Evolutionary conservation across 2,797 vertebrate genomes (phyloP), one percentile per base, ranked within the genome.

Genomic region (Ctenopoma multispine): DNA sequence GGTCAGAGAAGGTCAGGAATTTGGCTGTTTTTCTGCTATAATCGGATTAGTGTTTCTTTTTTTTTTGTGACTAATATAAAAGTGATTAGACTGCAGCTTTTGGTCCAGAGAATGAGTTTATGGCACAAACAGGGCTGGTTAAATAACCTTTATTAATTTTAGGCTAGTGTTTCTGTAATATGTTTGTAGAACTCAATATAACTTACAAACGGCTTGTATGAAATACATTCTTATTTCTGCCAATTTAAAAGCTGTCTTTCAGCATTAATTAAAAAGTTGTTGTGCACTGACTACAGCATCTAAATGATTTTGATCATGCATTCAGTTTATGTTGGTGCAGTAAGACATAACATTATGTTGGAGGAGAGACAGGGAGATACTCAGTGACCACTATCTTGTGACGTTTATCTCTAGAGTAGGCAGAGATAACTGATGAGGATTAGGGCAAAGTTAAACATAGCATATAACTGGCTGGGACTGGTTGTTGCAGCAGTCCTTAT

Each of bases 1-100:
- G 83, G 73, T 82, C 85, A 68, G 55, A 78, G 64, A 77, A 82
- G 74, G 83, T 87, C 80, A 84, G 79, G 88, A 89, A 89, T 91
- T 86, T 87, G 87, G 77, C 83, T 66, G 63, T 86, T 90, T 86
- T 58, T 80, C 47, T 49, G 51, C 63, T 59, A 56, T 90, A 90
- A 90, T 90, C 53, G 31, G 80, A 89, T 89, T 88, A 90, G 69
- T 61, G 58, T 63, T 72, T 69, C 61, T 47, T 66, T 29, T 58
- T 4, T 76, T 58, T 77, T 78, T 66, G 77, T 65, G 67, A 72
- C 79, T 90, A 90, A 87, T 88, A 76, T 80, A 74, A 89, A 85
- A 85, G 72, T 84, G 65, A 88, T 88, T 89, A 84, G 63, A 79
- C 67, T 58, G 66, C 71, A 74, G 51, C 10, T 57, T 81, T 74